phyloP scores from a whole-genome alignment of 2,797 vertebrate species.

The Fundulus diaphanus region DNA sequence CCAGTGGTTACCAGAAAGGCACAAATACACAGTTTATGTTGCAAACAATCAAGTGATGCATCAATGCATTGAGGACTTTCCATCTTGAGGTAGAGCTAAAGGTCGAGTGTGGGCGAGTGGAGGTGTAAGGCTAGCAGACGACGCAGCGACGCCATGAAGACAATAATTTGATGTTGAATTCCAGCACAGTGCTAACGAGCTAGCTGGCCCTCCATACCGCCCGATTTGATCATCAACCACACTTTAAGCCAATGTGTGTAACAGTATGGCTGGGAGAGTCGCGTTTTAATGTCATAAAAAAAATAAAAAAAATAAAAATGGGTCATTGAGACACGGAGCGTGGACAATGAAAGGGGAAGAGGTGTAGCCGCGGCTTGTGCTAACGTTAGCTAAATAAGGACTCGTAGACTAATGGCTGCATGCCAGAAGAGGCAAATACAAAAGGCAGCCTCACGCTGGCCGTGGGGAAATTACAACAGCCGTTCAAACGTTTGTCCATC shows the following conservation, averaged over 20 bases:
- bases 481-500: conserved; percentile 36
- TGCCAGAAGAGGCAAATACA: conserved; percentile 81
- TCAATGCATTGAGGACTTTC: background rate
- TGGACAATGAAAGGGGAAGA: conserved; percentile 3
- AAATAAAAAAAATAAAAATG: too few relatives aligned
- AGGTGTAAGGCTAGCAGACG: conserved; percentile 39
- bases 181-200: conserved; percentile 69
- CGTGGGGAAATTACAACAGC: conserved; percentile 44
- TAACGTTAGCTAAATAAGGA: conserved; percentile 74
- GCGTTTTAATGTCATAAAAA: background rate
- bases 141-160: conserved; percentile 73
- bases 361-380: conserved; percentile 48
- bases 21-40: background rate
- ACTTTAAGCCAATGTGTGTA: background rate
- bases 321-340: background rate
- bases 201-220: conserved; percentile 44
- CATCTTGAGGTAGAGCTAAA: background rate
- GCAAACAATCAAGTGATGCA: conserved; percentile 11
- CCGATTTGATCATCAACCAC: conserved; percentile 39
- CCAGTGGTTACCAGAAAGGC: background rate
- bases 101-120: background rate
- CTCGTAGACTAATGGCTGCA: conserved; percentile 77
- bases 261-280: background rate
- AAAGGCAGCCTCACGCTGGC: conserved; percentile 65
- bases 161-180: conserved; percentile 73